Evolutionary conservation across 2,113 vertebrate species (phyloP).

Genomic region (Neolamprologus sp.): DNA sequence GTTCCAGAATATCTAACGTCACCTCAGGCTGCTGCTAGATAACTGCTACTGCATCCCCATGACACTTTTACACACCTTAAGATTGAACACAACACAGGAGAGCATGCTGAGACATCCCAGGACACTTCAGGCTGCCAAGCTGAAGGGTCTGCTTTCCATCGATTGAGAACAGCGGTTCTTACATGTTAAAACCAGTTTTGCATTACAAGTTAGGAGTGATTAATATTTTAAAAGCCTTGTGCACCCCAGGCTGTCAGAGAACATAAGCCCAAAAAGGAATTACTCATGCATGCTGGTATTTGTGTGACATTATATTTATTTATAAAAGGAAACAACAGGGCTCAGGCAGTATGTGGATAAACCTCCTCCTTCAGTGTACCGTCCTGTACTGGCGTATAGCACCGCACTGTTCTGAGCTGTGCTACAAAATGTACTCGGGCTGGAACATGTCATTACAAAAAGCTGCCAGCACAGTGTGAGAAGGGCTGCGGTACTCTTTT

Average conservation of each 20-base stretch:
- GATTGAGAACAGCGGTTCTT: not conserved
- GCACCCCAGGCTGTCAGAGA: not conserved
- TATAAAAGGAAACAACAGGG: conserved; percentile 3
- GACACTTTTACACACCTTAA: not conserved
- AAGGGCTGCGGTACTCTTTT: not conserved
- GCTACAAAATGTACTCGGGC: not conserved
- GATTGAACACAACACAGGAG: not conserved
- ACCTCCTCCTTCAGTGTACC: not conserved
- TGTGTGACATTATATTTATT: conserved; percentile 6
- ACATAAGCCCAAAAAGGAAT: not conserved
- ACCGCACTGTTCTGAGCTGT: not conserved
- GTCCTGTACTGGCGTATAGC: not conserved
- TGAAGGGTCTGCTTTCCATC: conserved; percentile 21
- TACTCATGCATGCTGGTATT: conserved; percentile 14
- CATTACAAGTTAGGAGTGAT: not conserved
- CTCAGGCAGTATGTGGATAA: not conserved
- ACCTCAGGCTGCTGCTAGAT: not conserved
- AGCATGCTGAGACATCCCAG: conserved; percentile 20
- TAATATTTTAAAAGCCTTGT: conserved; percentile 21
- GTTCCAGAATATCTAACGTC: not conserved
- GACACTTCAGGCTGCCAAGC: not conserved
- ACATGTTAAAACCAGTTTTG: not conserved
- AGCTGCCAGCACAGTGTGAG: not conserved
- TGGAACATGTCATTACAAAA: not conserved
- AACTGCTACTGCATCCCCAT: not conserved